phyloP scores from a whole-genome alignment of 2,797 vertebrate species.

The Cichlasoma orientale region DNA sequence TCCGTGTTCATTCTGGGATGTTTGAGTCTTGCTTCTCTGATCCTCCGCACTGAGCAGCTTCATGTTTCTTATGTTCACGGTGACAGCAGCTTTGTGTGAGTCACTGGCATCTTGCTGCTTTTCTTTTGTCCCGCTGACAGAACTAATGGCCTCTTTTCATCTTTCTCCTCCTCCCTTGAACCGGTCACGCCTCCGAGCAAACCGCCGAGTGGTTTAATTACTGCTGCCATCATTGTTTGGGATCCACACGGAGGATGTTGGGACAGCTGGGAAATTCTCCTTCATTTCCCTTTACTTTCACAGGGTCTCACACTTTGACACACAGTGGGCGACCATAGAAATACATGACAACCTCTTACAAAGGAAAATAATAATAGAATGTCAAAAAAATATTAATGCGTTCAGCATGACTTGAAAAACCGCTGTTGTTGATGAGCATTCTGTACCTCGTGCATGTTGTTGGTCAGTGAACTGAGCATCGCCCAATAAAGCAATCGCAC shows the following conservation, averaged over 20 bases:
- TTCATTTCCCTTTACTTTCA: constrained; percentile 2
- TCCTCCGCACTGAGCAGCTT: neutral
- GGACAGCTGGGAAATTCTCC: constrained; percentile 9
- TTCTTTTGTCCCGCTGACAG: constrained; percentile 24
- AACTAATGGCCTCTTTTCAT: constrained; percentile 31
- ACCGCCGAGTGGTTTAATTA: constrained; percentile 15
- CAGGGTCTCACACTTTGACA: neutral
- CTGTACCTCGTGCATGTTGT: neutral
- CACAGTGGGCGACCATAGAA: neutral
- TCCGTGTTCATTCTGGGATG: neutral
- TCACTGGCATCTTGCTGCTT: neutral
- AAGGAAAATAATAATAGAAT: neutral
- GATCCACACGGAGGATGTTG: constrained; percentile 9
- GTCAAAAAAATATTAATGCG: neutral
- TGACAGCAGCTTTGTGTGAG: neutral
- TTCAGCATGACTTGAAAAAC: no score
- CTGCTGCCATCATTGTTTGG: constrained; percentile 18
- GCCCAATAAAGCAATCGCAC: no score
- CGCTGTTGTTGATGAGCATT: neutral
- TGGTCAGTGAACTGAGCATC: neutral
- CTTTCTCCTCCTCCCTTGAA: constrained; percentile 1
- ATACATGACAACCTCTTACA: neutral
- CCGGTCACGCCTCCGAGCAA: constrained; percentile 1
- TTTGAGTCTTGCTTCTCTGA: neutral
- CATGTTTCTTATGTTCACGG: fast-evolving